These are phyloP conservation scores for Eudasyphora cyanicolor DNA, from an alignment of 2,888 invertebrate genomes.

Conservation along the genomic window DNA sequence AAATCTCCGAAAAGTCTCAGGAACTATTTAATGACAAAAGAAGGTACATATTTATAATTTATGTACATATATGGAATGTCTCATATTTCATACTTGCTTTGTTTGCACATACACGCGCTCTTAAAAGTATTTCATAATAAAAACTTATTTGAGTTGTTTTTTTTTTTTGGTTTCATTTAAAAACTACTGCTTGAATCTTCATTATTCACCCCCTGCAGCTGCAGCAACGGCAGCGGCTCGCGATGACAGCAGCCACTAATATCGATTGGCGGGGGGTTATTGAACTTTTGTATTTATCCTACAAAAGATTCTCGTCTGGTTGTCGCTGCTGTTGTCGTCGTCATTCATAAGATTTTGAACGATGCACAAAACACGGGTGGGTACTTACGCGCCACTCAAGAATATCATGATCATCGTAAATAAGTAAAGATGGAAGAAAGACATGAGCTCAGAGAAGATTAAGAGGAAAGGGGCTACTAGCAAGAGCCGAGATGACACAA, in stretches of 20 bases:
- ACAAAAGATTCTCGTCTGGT: too few species aligned
- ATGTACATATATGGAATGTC: slow-evolving; percentile 7
- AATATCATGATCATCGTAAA: neutral
- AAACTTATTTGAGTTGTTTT: neutral
- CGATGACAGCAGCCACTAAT: neutral
- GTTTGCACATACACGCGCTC: too few species aligned
- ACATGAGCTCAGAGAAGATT: neutral
- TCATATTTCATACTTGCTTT: neutral
- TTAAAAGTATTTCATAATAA: neutral
- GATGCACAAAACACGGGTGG: neutral
- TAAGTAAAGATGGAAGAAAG: neutral
- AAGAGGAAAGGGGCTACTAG: too few species aligned
- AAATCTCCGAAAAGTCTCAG: too few species aligned
- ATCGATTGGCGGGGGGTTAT: slow-evolving; percentile 34
- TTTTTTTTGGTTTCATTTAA: neutral
- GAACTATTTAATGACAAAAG: too few species aligned
- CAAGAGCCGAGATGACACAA: neutral
- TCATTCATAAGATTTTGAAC: neutral
- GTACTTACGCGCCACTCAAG: neutral
- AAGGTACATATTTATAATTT: too few species aligned
- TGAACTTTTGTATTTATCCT: slow-evolving; percentile 12
- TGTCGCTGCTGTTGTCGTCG: neutral
- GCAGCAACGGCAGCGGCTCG: neutral
- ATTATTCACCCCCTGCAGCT: neutral
- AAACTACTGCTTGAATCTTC: slow-evolving; percentile 3